Evolutionary conservation across 35 echinoderm and acorn worm genomes (phyloP).

Genomic region (Ophioderma brevispina): DNA sequence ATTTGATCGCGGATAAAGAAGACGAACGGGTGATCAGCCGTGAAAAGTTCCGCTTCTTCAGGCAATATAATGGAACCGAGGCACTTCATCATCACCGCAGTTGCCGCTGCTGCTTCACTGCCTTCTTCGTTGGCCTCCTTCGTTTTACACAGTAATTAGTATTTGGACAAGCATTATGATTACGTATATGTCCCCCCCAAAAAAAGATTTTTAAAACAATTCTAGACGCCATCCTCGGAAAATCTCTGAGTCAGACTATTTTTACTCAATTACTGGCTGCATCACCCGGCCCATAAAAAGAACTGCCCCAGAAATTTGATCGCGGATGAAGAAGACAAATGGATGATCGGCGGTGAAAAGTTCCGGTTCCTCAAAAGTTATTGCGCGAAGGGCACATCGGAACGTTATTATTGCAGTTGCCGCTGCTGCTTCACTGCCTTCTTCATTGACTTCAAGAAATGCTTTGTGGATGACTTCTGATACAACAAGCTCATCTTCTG

Average conservation of each 20-base stretch:
- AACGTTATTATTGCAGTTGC: slow-evolving; percentile 39
- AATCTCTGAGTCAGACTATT: no score
- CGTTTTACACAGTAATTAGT: no score
- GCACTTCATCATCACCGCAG: background rate
- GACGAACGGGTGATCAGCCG: slow-evolving; percentile 81
- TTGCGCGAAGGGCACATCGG: background rate
- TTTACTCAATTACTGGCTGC: slow-evolving; percentile 35
- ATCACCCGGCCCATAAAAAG: slow-evolving; percentile 75
- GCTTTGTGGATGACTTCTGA: slow-evolving; percentile 87
- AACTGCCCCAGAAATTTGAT: slow-evolving; percentile 34
- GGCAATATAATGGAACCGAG: background rate
- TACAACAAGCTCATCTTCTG: slow-evolving; percentile 49
- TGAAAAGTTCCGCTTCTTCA: background rate
- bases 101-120: slow-evolving; percentile 85
- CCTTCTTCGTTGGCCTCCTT: slow-evolving; percentile 97
- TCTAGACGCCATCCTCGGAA: no score
- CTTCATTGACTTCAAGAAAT: slow-evolving; percentile 86
- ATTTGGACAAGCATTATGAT: no score
- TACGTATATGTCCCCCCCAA: no score
- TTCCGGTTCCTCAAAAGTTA: background rate
- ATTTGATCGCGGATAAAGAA: slow-evolving; percentile 68
- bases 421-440: slow-evolving; percentile 76
- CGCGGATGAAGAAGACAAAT: slow-evolving; percentile 78
- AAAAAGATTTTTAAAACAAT: no score
- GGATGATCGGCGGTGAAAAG: slow-evolving; percentile 76